A percentile compares a stretch with the other conserved stretches of the same genome.
Conservation (phyloP, 2,888 invertebrate species). For the Microlaimidae sp. region DNA sequence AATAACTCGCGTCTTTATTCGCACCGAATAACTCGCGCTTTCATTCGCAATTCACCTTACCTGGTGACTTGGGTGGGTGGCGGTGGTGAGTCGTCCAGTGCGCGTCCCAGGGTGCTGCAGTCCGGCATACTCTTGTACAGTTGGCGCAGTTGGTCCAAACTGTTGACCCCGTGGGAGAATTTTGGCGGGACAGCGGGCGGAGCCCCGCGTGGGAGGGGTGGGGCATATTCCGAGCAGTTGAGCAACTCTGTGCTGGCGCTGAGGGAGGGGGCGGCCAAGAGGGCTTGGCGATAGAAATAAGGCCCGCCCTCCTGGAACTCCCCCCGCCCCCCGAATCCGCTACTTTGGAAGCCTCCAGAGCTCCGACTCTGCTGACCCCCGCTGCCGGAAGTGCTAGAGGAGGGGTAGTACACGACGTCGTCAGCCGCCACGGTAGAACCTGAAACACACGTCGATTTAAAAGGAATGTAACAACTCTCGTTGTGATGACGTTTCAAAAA, state of each 20-base stretch:
- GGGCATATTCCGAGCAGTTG: background rate
- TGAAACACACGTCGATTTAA: background rate
- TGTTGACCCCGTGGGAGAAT: background rate
- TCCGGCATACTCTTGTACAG: constrained; percentile 12
- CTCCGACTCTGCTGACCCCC: too few relatives aligned
- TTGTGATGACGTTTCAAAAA: too few relatives aligned
- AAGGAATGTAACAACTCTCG: too few relatives aligned
- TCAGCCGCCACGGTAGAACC: constrained; percentile 4
- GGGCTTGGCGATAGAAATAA: too few relatives aligned
- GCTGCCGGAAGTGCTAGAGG: background rate
- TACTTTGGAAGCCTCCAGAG: too few relatives aligned
- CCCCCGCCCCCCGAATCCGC: too few relatives aligned
- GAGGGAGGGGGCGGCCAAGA: background rate
- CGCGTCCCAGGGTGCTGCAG: background rate
- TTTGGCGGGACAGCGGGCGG: background rate
- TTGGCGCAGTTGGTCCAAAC: constrained; percentile 10
- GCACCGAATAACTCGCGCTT: too few relatives aligned
- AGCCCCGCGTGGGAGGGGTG: background rate
- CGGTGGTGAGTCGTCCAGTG: too few relatives aligned
- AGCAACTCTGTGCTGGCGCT: background rate
- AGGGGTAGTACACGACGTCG: constrained; percentile 8
- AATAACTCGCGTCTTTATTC: too few relatives aligned
- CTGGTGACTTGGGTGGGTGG: too few relatives aligned
- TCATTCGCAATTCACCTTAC: too few relatives aligned
- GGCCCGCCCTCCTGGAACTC: background rate